Conservation (phyloP, 2,113 vertebrate species). For the Myanophis thanlyinensis region DNA sequence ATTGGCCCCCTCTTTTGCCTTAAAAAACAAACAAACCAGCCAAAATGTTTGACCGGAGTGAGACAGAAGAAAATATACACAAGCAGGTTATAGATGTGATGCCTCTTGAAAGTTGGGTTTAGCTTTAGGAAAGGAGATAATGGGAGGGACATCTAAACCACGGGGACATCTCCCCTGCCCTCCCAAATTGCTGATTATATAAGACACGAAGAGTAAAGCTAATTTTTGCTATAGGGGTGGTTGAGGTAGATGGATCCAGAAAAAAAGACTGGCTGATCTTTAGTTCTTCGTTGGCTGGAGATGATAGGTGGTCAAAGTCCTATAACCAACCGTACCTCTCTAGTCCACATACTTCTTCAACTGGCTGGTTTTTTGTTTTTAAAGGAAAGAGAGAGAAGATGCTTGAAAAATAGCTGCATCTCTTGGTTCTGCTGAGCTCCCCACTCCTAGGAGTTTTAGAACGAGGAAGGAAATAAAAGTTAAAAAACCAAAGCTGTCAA, state of each 20-base stretch:
- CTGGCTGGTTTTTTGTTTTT: not conserved
- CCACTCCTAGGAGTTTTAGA: not conserved
- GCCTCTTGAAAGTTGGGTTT: not conserved
- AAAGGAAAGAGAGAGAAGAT: too few species aligned
- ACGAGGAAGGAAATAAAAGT: constrained; percentile 69
- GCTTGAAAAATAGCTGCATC: not conserved
- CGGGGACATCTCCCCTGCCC: not conserved
- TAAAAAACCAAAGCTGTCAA: constrained; percentile 82
- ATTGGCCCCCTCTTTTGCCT: not conserved
- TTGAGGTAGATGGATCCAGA: not conserved
- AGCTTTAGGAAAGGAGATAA: constrained; percentile 9
- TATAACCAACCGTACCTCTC: not conserved
- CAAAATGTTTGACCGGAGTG: not conserved
- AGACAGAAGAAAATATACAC: too few species aligned
- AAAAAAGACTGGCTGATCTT: not conserved
- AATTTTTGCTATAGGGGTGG: not conserved
- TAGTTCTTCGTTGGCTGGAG: not conserved
- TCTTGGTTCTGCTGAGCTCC: constrained; percentile 32
- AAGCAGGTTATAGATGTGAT: not conserved
- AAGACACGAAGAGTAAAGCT: not conserved
- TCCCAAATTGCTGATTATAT: not conserved
- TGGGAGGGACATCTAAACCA: not conserved
- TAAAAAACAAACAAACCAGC: not conserved
- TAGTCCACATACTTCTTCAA: not conserved
- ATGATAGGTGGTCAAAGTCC: not conserved